phyloP scores from a whole-genome alignment of 2,113 vertebrate genomes.

The Platysteira castanea region DNA sequence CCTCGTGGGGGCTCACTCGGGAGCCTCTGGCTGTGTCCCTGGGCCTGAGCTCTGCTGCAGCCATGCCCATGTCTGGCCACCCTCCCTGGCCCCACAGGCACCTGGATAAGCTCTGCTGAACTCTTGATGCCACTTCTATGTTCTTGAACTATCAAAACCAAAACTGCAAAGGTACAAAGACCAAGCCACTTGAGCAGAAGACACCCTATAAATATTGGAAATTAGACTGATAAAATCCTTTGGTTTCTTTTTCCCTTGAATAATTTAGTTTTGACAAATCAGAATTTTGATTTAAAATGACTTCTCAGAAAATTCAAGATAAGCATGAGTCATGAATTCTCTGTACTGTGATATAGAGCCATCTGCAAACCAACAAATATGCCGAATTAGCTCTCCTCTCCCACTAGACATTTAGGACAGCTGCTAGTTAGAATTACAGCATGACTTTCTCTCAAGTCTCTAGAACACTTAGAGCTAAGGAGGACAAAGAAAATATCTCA shows the following conservation, averaged over 20 bases:
- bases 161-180: not conserved
- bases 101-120: not conserved
- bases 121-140: accelerated
- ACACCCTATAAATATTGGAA: not conserved
- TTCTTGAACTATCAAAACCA: not conserved
- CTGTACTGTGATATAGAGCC: not conserved
- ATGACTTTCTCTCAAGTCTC: not conserved
- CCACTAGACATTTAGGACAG: not conserved
- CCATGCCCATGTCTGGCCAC: not conserved
- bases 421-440: not conserved
- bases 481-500: not conserved
- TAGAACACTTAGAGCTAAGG: not conserved
- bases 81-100: not conserved
- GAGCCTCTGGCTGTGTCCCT: not conserved
- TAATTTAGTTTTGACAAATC: not conserved
- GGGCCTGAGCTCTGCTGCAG: not conserved
- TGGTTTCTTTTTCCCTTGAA: not conserved
- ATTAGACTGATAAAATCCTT: not conserved
- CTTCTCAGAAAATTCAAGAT: not conserved
- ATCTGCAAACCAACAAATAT: not conserved
- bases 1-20: not conserved
- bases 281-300: not conserved
- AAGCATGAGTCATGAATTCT: not conserved
- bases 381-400: not conserved
- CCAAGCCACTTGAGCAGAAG: not conserved